A percentile compares a stretch with the other conserved stretches of the same genome.
Evolutionary conservation across 2,888 invertebrate genomes (phyloP).

Genomic region (Esperia sulphurella): DNA sequence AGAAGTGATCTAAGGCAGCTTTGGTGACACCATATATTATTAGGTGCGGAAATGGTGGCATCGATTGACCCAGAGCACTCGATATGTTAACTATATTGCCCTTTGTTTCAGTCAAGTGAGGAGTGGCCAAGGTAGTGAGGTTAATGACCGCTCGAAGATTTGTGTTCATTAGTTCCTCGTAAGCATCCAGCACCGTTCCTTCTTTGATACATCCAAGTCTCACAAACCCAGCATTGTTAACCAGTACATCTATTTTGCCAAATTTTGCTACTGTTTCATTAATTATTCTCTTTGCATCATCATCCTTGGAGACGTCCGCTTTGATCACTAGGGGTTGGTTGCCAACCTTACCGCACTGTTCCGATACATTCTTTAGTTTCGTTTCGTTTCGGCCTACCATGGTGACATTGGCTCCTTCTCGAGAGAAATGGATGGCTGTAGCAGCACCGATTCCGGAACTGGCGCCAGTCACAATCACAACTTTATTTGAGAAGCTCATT

Average conservation of each 20-base stretch:
- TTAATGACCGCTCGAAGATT: constrained; percentile 27
- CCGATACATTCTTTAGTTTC: constrained; percentile 19
- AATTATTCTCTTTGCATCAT: constrained; percentile 17
- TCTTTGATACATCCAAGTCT: constrained; percentile 7
- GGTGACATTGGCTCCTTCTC: constrained; percentile 19
- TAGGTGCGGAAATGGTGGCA: constrained; percentile 3
- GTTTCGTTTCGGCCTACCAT: constrained; percentile 22
- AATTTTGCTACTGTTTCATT: constrained; percentile 17
- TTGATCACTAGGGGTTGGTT: constrained; percentile 16
- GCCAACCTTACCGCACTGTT: constrained; percentile 13
- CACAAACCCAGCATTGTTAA: constrained; percentile 25
- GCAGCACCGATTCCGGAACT: constrained; percentile 83
- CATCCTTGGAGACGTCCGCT: constrained; percentile 20
- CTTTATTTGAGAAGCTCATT: constrained; percentile 46
- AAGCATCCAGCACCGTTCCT: constrained; percentile 14
- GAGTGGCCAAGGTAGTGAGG: constrained; percentile 25
- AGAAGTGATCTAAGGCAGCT: not conserved
- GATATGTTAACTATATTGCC: constrained; percentile 37
- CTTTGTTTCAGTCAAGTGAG: constrained; percentile 28
- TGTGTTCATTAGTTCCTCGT: constrained; percentile 17
- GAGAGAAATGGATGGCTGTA: constrained; percentile 77
- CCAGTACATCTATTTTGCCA: constrained; percentile 24
- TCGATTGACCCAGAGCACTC: constrained; percentile 9
- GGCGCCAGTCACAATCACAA: constrained; percentile 77
- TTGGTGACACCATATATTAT: constrained; percentile 2